Percentiles rank a stretch among this genome's conserved stretches.
Evolutionary conservation across 2,888 invertebrate species (phyloP).

Genomic region (Tinea semifulvella): DNA sequence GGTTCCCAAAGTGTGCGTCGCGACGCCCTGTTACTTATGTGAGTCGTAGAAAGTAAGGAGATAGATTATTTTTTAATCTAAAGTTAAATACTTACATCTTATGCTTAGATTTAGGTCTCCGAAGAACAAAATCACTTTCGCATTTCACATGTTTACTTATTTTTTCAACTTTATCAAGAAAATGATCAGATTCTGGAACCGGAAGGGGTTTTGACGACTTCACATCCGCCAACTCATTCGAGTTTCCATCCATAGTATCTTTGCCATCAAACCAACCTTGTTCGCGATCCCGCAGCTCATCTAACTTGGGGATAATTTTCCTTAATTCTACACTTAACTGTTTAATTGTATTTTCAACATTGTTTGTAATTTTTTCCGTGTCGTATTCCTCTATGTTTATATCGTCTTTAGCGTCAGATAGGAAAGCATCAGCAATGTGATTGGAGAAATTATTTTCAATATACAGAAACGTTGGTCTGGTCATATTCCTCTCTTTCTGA

Average conservation of each 20-base stretch:
- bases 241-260: slow-evolving; percentile 43
- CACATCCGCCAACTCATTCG: slow-evolving; percentile 39
- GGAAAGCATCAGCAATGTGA: slow-evolving; percentile 66
- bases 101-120: background rate
- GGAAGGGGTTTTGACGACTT: background rate
- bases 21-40: no score
- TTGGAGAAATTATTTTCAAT: slow-evolving; percentile 44
- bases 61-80: no score
- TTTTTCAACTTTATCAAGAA: background rate
- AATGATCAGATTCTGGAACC: slow-evolving; percentile 17
- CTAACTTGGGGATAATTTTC: slow-evolving; percentile 58
- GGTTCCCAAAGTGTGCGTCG: no score
- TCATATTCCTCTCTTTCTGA: slow-evolving; percentile 49
- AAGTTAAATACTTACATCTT: slow-evolving; percentile 4
- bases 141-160: background rate
- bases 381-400: slow-evolving; percentile 53
- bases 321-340: slow-evolving; percentile 54
- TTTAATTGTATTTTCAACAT: slow-evolving; percentile 56
- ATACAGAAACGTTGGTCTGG: slow-evolving; percentile 55
- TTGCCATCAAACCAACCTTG: slow-evolving; percentile 42
- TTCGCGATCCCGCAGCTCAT: slow-evolving; percentile 56
- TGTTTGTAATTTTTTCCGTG: slow-evolving; percentile 45
- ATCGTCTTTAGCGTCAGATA: slow-evolving; percentile 68
- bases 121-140: background rate
- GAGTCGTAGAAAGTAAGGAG: no score